Evolutionary conservation across 2,888 invertebrate species (phyloP).

Genomic region (Tholera decimalis): DNA sequence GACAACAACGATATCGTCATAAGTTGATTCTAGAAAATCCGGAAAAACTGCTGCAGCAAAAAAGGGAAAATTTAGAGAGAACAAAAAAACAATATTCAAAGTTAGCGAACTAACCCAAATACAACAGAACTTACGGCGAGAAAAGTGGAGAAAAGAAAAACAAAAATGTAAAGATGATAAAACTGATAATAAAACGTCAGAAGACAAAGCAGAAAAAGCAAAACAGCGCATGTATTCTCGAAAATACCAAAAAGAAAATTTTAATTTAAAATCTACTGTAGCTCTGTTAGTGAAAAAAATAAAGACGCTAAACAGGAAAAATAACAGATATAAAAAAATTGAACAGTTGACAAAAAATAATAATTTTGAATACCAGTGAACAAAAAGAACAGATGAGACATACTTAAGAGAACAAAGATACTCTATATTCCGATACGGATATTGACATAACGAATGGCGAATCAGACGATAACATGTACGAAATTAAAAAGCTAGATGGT

Average conservation of each 20-base stretch:
- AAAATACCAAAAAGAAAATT: conserved; percentile 6
- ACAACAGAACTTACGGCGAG: conserved; percentile 9
- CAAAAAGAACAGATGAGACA: not conserved
- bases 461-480: conserved; percentile 30
- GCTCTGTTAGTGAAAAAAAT: conserved; percentile 10
- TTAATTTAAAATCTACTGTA: conserved; percentile 9
- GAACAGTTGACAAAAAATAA: not conserved
- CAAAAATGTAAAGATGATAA: conserved; percentile 14
- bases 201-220: not conserved
- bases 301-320: conserved; percentile 5
- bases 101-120: conserved; percentile 7
- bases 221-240: conserved; percentile 6
- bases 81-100: not conserved
- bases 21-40: conserved; percentile 13
- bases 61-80: not conserved
- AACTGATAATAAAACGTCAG: conserved; percentile 2
- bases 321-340: conserved; percentile 1
- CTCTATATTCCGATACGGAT: conserved; percentile 15
- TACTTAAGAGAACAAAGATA: not conserved
- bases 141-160: conserved; percentile 17
- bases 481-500: not conserved
- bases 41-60: conserved; percentile 11
- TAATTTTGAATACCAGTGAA: not conserved
- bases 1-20: conserved; percentile 19
- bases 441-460: conserved; percentile 32